Evolutionary conservation across 2,888 invertebrate species (phyloP).

Genomic region (Argyra leucocephala): DNA sequence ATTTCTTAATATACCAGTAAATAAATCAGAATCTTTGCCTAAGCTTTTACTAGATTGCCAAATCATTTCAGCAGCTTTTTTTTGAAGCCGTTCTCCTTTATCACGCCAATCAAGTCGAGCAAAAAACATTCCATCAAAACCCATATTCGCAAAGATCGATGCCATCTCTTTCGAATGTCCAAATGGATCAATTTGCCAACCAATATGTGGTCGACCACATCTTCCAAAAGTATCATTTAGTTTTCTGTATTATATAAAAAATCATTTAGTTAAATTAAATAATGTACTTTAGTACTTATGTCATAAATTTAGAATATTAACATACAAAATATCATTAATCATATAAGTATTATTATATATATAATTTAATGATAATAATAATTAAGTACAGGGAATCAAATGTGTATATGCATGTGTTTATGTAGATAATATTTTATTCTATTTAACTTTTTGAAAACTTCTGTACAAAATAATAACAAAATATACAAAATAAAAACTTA

Average conservation of each 20-base stretch:
- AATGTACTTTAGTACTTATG: no score
- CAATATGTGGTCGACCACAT: conserved; percentile 65
- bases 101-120: conserved; percentile 83
- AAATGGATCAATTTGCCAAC: conserved; percentile 83
- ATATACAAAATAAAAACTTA: conserved; percentile 29
- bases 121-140: conserved; percentile 79
- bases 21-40: conserved; percentile 49
- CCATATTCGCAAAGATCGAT: conserved; percentile 69
- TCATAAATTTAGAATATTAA: no score
- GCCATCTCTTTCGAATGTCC: conserved; percentile 84
- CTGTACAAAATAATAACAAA: no score
- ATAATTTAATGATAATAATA: no score
- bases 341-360: no score
- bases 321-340: no score
- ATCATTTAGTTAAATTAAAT: no score
- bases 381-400: no score
- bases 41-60: conserved; percentile 60
- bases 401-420: no score
- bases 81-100: conserved; percentile 51
- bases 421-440: neutral
- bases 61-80: conserved; percentile 67
- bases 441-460: neutral
- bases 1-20: conserved; percentile 75
- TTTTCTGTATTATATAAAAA: conserved; percentile 40
- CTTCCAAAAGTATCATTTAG: conserved; percentile 60